A percentile compares a stretch with the other conserved stretches of the same genome.
Evolutionary conservation across 2,888 invertebrate species (phyloP).

Genomic region (Megalurothrips usitatus): DNA sequence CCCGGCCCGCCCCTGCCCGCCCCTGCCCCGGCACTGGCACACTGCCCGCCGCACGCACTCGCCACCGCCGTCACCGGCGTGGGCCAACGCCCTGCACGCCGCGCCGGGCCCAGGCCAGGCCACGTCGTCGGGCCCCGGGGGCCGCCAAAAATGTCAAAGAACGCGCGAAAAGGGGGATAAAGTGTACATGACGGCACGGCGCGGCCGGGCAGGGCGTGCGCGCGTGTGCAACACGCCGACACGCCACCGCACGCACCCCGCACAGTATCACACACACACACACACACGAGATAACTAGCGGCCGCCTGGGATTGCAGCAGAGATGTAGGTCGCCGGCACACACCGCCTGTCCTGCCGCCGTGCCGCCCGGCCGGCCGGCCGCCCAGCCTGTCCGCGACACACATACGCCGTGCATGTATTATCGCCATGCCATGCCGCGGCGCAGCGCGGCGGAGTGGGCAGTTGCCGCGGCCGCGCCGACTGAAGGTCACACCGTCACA

Average conservation of each 20-base stretch:
- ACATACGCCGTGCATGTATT: slow-evolving; percentile 14
- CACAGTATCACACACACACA: not conserved
- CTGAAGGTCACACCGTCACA: not conserved
- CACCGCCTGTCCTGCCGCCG: not conserved
- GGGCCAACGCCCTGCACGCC: not conserved
- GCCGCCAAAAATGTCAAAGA: too few relatives aligned
- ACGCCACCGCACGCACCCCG: not conserved
- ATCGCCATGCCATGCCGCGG: not conserved
- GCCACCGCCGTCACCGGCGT: not conserved
- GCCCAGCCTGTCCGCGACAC: not conserved
- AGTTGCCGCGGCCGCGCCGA: not conserved
- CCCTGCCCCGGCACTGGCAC: not conserved
- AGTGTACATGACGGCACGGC: too few relatives aligned
- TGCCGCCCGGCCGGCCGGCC: too few relatives aligned
- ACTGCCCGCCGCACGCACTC: not conserved
- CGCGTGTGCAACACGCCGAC: too few relatives aligned
- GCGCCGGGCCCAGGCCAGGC: too few relatives aligned
- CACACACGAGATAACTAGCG: not conserved
- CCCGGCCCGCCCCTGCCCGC: not conserved
- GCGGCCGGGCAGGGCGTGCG: too few relatives aligned
- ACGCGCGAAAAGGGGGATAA: too few relatives aligned
- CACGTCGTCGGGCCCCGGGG: too few relatives aligned
- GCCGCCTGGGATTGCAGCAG: not conserved
- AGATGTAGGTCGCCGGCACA: slow-evolving; percentile 22
- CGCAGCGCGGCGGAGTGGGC: not conserved